Evolutionary conservation across 2,888 invertebrate genomes (phyloP), one percentile per base, ranked within the genome.

Genomic region (Diaprepes abbreviatus): DNA sequence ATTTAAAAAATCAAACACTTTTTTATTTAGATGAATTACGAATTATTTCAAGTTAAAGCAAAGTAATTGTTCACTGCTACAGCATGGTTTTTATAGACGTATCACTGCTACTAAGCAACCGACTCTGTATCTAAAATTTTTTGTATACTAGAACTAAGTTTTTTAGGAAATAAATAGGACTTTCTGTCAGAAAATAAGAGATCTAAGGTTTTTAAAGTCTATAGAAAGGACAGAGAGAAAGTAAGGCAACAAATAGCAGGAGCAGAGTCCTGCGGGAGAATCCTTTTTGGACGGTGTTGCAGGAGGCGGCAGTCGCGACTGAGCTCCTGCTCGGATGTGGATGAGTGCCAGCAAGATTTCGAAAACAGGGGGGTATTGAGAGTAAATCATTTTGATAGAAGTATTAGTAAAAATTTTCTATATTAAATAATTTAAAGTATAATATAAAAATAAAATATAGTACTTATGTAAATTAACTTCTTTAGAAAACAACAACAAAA

Each of bases 251-350:
- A 50, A 45, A 66, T 66, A 59, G 58, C 57, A 58, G 57, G 21
- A 57, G 40, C 35, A 50, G 33, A 45, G 45, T 45, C 62, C 59
- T 59, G 65, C 65, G 40, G 70, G 50, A 45, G 38, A 21, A 66
- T 71, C 66, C 66, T 66, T 14, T 17, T 28, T 62, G 70, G 66
- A 64, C 68, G 71, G 64, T 12, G 58, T 55, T 64, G 67, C 71
- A 68, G 71, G 68, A 64, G 60, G 57, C 63, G 62, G 71, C 63
- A 58, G 28, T 54, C 45, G 67, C 68, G 64, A 68, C 71, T 67
- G 71, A 67, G 70, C 66, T 71, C 40, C 57, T 66, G 70, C 70
- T 50, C 50, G 57, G 66, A 36, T 54, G 60, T 66, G 70, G 70
- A 70, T 40, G 52, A 65, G 43, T 69, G 69, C 69, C 64, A 64